Base-by-base conservation (phyloP, 1,140 invertebrate species). In the Spodoptera litura region DNA sequence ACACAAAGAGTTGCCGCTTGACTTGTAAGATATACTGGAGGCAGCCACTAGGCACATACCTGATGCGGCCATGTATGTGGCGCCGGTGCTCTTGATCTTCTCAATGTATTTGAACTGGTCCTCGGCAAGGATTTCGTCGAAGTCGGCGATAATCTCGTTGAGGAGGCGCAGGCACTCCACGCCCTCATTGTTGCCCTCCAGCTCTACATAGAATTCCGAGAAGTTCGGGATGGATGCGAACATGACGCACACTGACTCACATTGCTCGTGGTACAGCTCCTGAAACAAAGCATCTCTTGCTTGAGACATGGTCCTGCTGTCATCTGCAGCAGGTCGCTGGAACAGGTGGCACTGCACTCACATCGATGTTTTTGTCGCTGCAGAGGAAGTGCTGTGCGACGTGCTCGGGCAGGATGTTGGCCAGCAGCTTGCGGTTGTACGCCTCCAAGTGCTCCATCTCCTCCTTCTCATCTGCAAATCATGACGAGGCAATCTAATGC, bases 181-280 rank as follows among this genome's bases (percentile, higher is more conserved):
- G 2, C 99, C 99, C 91, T 99, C 98, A 93, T 99, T 98, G 93
- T 98, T 99, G 56, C 97, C 97, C 89, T 99, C 98, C 44, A 99
- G 95, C 91, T 99, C 98, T 58, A 99, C 97, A 93, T 99, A 99
- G 95, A 99, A 99, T 85, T 99, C 98, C 1, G 98, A 99, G 94
- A 99, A 99, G 94, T 99, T 99, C 1, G 98, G 98, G 87, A 99
- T 99, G 52, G 98, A 98, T 0, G 98, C 98, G 90, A 99, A 99
- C 96, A 99, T 97, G 49, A 99, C 97, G 94, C 98, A 99, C 9
- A 99, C 98, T 71, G 97, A 98, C 81, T 98, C 98, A 93, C 99
- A 99, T 91, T 99, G 97, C 89, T 99, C 98, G 91, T 99, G 98
- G 92, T 99, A 99, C 51, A 99, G 95, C 91, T 99, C 98, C 98